Conservation (phyloP, 2,888 invertebrate species). For the Agrotis segetum region DNA sequence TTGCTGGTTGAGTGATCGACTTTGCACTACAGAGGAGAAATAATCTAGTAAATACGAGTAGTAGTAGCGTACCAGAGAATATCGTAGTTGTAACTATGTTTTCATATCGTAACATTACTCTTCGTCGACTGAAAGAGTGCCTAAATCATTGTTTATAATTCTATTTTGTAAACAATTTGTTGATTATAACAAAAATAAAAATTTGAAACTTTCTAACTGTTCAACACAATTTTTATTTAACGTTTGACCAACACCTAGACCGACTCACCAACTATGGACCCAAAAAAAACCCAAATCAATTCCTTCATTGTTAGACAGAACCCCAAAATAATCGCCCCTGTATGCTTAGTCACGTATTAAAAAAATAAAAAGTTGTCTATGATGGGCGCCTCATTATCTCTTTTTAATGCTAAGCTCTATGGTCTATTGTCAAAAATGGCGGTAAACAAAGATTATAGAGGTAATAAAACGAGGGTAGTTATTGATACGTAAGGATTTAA, state of each 20-base stretch:
- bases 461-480: constrained; percentile 68
- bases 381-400: constrained; percentile 71
- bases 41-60: no score
- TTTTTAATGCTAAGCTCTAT: constrained; percentile 72
- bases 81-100: no score
- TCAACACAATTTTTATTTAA: neutral
- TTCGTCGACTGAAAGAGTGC: no score
- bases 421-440: constrained; percentile 58
- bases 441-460: constrained; percentile 85
- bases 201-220: no score
- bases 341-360: constrained; percentile 78
- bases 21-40: no score
- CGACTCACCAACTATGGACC: neutral
- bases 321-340: constrained; percentile 69
- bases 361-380: constrained; percentile 60
- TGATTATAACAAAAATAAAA: no score
- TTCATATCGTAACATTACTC: no score
- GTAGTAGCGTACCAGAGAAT: no score
- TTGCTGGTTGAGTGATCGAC: no score
- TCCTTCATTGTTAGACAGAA: constrained; percentile 60
- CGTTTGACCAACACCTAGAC: constrained; percentile 4
- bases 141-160: no score
- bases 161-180: no score
- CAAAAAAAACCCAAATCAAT: constrained; percentile 48
- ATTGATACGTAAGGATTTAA: constrained; percentile 78